Base-by-base conservation (phyloP, 23 tunicate genomes). In the Oikopleura albicans region DNA sequence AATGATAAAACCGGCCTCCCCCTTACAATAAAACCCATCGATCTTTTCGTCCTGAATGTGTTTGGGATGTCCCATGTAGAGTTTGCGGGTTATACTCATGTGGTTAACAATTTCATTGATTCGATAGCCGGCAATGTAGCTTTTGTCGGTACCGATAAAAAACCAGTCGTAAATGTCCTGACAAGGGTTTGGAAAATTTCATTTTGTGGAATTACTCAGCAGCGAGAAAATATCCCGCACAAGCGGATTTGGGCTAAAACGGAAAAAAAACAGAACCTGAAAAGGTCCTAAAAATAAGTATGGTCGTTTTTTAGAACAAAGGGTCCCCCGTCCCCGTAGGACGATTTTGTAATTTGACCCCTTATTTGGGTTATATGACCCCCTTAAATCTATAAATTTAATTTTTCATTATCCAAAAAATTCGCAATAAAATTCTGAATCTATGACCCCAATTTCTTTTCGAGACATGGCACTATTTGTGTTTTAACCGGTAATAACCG, bases 131-230 rank as follows among this genome's bases (percentile, higher is more conserved):
- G 91, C 85, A 28, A 87, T 31, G 83, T 95, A 95, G 16, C 89
- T 76, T 41, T 57, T 66, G 66, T 95, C 99, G 0, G 87, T 85
- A 1, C 90, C 85, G 39, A 95, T 41, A 40, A 75, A 95, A 41
- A 88, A 95, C 99, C 99, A 95, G 57, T 95, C 99, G 87, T 90
- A 90, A 0, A 88, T 87, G 27, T 90, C 89, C 29, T 89, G 89
- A n/a, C n/a, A n/a, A n/a, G n/a, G n/a, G n/a, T n/a, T n/a, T n/a
- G 76, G 39, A 86, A 0, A 39, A 40, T 1, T 76, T 41, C 40
- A 28, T 66, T 66, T 66, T 85, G 4, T 38, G 16, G 39, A 83
- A 31, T 34, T 66, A 39, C 84, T 39, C 40, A 33, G 0, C 39
- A 34, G 66, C 33, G 34, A 85, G 8, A 1, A 34, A 31, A 8